Evolutionary conservation across 1,140 invertebrate species (phyloP).

Genomic region (Trissolcus basalis): DNA sequence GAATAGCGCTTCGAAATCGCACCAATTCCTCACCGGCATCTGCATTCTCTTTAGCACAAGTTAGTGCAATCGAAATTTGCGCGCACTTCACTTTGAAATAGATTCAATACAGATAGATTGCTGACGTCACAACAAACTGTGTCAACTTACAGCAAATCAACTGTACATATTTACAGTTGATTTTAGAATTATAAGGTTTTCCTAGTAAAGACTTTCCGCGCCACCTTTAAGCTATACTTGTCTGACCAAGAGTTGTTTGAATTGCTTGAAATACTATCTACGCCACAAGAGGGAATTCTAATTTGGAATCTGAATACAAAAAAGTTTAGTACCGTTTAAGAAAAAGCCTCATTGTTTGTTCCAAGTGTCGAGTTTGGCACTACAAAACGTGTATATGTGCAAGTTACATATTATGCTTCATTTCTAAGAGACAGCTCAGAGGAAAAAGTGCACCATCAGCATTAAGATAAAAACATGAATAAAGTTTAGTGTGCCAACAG

Average conservation of each 20-base stretch:
- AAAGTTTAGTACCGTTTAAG: no score
- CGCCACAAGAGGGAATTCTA: no score
- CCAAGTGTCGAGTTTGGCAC: neutral
- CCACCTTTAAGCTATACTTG: no score
- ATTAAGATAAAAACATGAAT: constrained; percentile 24
- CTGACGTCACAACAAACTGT: neutral
- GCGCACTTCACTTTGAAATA: constrained; percentile 21
- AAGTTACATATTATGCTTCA: constrained; percentile 24
- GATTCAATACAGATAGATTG: constrained; percentile 37
- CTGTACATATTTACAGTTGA: no score
- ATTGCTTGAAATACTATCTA: no score
- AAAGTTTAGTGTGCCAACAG: constrained; percentile 16
- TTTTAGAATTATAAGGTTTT: no score
- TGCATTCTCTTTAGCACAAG: constrained; percentile 42
- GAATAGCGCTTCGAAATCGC: constrained; percentile 36
- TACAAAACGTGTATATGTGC: constrained; percentile 5
- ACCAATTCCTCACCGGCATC: constrained; percentile 30
- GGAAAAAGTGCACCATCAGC: constrained; percentile 26
- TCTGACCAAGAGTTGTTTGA: no score
- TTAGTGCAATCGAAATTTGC: constrained; percentile 36
- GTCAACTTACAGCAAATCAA: constrained; percentile 4
- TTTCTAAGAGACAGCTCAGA: constrained; percentile 8
- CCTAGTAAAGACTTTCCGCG: no score
- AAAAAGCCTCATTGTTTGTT: no score
- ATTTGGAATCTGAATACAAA: neutral